Evolutionary conservation across 2,113 vertebrate species (phyloP).

Genomic region (Collichthys lucidus): DNA sequence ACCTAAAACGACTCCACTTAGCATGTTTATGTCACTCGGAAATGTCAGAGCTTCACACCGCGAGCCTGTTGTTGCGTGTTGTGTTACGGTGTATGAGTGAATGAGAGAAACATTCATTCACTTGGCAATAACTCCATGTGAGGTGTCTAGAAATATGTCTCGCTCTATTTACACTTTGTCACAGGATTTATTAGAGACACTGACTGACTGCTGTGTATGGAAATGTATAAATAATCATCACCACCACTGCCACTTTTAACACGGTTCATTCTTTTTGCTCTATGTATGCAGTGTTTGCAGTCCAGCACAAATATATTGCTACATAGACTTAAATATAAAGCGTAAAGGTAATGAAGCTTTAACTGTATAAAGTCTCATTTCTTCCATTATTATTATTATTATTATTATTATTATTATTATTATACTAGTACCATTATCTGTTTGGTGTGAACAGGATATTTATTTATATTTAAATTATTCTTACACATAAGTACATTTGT

Average conservation of each 20-base stretch:
- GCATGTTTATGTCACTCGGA: slow-evolving; percentile 6
- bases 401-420: too few relatives aligned
- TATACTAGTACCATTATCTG: too few relatives aligned
- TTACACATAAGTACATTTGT: neutral
- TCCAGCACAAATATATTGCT: neutral
- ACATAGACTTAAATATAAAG: slow-evolving; percentile 17
- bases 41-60: slow-evolving; percentile 36
- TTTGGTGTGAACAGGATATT: neutral
- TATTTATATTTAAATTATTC: neutral
- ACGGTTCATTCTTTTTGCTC: slow-evolving; percentile 15
- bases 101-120: slow-evolving; percentile 60
- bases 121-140: slow-evolving; percentile 32
- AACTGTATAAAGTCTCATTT: slow-evolving; percentile 1
- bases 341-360: neutral
- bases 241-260: neutral
- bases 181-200: slow-evolving; percentile 14
- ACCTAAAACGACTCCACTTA: slow-evolving; percentile 45
- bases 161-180: slow-evolving; percentile 60
- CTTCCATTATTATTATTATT: neutral
- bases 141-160: slow-evolving; percentile 46
- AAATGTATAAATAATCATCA: slow-evolving; percentile 28
- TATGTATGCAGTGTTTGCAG: neutral
- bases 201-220: slow-evolving; percentile 2
- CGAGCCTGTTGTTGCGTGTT: slow-evolving; percentile 33
- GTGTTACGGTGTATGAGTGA: slow-evolving; percentile 49